phyloP scores from a whole-genome alignment of 2,797 vertebrate genomes.

The Esox lucius region DNA sequence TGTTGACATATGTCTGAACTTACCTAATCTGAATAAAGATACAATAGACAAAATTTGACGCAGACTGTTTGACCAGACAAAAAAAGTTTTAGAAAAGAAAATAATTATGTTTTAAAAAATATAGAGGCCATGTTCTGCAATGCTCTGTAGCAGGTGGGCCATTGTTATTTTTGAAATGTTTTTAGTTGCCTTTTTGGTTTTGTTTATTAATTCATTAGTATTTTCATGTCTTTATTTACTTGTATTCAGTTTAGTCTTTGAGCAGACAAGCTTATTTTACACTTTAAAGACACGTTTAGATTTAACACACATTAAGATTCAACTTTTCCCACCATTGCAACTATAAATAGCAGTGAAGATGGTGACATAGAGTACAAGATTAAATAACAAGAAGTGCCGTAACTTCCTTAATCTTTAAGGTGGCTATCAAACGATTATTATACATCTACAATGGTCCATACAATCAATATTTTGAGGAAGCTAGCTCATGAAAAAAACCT shows the following conservation, averaged over 20 bases:
- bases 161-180: neutral
- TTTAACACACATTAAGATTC: neutral
- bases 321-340: neutral
- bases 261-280: neutral
- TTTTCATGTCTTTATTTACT: neutral
- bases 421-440: neutral
- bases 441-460: neutral
- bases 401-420: neutral
- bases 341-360: neutral
- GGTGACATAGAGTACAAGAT: neutral
- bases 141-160: neutral
- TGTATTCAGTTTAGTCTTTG: neutral
- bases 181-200: neutral
- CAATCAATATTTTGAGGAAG: neutral
- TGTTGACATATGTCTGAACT: neutral
- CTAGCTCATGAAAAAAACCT: neutral
- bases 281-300: neutral
- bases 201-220: neutral
- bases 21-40: neutral
- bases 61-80: neutral
- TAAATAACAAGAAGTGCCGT: neutral
- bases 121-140: neutral
- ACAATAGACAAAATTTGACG: neutral
- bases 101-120: neutral
- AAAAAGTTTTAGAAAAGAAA: neutral